These are phyloP conservation scores for Cosmorhoe ocellata DNA, from an alignment of 2,888 invertebrate genomes.

Conservation along the genomic window DNA sequence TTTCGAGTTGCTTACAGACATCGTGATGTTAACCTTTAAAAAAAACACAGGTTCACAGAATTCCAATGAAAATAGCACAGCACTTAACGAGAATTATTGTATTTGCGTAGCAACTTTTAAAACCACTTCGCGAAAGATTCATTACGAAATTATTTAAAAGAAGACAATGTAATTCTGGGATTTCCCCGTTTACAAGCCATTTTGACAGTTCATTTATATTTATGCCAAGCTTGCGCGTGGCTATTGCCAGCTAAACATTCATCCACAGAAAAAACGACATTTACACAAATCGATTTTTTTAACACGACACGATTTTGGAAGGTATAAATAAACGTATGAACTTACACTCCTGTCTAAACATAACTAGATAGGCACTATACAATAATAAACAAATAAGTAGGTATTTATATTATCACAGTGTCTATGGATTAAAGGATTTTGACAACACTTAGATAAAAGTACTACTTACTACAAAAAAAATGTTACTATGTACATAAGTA, in stretches of 20 bases:
- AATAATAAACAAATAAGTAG: no score
- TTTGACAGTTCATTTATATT: constrained; percentile 1
- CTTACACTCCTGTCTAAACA: no score
- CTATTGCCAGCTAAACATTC: background rate
- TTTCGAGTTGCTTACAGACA: constrained; percentile 1
- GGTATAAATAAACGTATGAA: no score
- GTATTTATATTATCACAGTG: no score
- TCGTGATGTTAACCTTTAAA: background rate
- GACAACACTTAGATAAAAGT: no score
- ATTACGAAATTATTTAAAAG: background rate
- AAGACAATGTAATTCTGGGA: constrained; percentile 9
- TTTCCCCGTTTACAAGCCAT: constrained; percentile 16
- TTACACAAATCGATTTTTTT: background rate
- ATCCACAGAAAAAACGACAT: background rate
- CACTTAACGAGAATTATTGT: background rate
- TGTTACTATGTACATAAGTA: no score
- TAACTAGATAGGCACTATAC: no score
- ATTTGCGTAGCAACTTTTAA: no score
- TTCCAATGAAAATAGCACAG: background rate
- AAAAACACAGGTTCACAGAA: background rate
- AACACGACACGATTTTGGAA: background rate
- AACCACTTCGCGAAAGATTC: no score
- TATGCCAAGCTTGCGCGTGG: no score
- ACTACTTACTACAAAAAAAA: no score
- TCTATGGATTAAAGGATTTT: no score